Base-by-base conservation (phyloP, 2,888 invertebrate species). In the Lamellibrachia columna region DNA sequence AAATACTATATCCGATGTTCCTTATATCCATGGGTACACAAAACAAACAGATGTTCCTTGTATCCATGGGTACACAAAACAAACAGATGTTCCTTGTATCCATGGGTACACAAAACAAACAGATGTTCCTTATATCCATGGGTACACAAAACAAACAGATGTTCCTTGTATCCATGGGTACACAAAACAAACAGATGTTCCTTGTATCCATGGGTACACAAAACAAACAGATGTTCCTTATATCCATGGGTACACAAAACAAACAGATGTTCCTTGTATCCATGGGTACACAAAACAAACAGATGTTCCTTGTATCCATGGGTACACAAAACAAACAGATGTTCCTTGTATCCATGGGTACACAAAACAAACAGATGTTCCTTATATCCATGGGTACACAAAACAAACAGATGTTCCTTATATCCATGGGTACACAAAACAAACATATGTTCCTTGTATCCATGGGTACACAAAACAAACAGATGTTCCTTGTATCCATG, bases 211-310 rank as follows among this genome's bases (percentile, higher is more conserved):
- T 40, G 40, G 40, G 40, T 40, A 40, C 40, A 40, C 40, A 40
- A 0, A 40, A 40, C 40, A 40, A 40, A 40, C 40, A 40, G 40
- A 40, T 40, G n/a, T n/a, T n/a, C n/a, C n/a, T n/a, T n/a, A n/a
- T n/a, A n/a, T n/a, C n/a, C n/a, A 28, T 28, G 28, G 28, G 28
- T 28, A 28, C 28, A 28, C 28, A 28, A 28, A 28, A 28, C 28
- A 28, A 28, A 28, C 28, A 28, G 40, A 40, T 40, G 40, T 40
- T 40, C 40, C 40, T 40, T 40, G 1, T 40, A 40, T 40, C 90
- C 90, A 90, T 90, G n/a, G n/a, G n/a, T n/a, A 90, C n/a, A 90
- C 90, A 90, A 90, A n/a, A 90, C 90, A 22, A 90, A 90, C 15
- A 22, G 15, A 15, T 22, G 90, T 90, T n/a, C 90, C n/a, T 90